Base-by-base conservation (phyloP, 2,888 invertebrate genomes). In the Spodoptera picta region DNA sequence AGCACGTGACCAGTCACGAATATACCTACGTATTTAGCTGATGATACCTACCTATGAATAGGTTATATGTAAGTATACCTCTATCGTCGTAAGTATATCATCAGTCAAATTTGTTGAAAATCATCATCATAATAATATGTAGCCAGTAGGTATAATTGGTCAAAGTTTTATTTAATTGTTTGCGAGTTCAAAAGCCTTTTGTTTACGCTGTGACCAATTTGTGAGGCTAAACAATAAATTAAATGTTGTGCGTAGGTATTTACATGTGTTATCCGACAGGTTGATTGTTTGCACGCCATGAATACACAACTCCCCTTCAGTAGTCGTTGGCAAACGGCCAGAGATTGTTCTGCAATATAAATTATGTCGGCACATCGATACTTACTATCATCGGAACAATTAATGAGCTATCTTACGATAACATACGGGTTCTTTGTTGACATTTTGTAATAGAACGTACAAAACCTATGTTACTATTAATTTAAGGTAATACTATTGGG, bases 311-410 rank as follows among this genome's bases (percentile, higher is more conserved):
- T 73, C 69, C 69, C 68, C 73, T 78, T 75, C 57, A 65, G 72
- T 71, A 75, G 75, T 59, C 58, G 65, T 81, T 89, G 89, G 89
- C 88, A 74, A 47, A 55, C 49, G 49, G 84, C 89, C 90, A 89
- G 82, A 75, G 77, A 78, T 83, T 80, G 81, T 83, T 82, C 81
- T 75, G 67, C 69, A 65, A 74, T 76, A 82, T 86, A 81, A 84
- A 84, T 81, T 83, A 83, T 86, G 66, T 54, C 66, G 48, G 60
- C 47, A 82, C 81, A 84, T 81, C 79, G 83, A 83, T 77, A 81
- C 80, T 81, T 80, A 77, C 79, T 81, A 81, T 79, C 73, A 80
- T 80, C 69, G 65, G 61, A 73, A 60, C 77, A 80, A 82, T 76
- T 82, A 83, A 85, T 79, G 78, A 69, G 75, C 59, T 73, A 63